These are phyloP conservation scores for Amphiprion ocellaris DNA, from an alignment of 2,113 vertebrate genomes.

Conservation along the genomic window DNA sequence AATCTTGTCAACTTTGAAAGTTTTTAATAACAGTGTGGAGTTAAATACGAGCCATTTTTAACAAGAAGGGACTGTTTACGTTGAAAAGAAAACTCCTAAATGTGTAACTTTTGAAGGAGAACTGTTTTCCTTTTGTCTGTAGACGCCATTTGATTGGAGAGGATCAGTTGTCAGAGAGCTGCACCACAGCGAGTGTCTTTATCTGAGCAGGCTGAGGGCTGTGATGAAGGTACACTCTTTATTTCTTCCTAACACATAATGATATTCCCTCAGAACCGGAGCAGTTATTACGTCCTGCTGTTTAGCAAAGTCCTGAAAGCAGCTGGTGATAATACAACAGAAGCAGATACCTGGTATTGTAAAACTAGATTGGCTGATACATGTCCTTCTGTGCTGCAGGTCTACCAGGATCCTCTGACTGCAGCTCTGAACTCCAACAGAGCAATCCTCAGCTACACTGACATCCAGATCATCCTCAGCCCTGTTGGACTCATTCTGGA, in stretches of 20 bases:
- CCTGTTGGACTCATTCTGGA: slow-evolving; percentile 81
- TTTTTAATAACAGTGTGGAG: too few relatives aligned
- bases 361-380: not conserved
- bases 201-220: slow-evolving; percentile 77
- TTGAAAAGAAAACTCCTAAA: too few relatives aligned
- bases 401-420: slow-evolving; percentile 84
- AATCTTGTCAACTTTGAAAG: too few relatives aligned
- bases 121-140: not conserved
- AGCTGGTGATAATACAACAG: too few relatives aligned
- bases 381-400: slow-evolving; percentile 47
- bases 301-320: too few relatives aligned
- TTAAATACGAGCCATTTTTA: too few relatives aligned
- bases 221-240: slow-evolving; percentile 66
- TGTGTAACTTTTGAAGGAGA: not conserved
- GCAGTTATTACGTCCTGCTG: too few relatives aligned
- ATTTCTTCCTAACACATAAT: not conserved
- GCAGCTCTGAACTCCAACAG: slow-evolving; percentile 88
- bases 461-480: slow-evolving; percentile 83
- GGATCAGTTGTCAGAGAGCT: slow-evolving; percentile 79
- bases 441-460: slow-evolving; percentile 84
- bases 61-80: too few relatives aligned
- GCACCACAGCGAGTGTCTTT: slow-evolving; percentile 82
- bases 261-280: too few relatives aligned
- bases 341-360: too few relatives aligned
- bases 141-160: slow-evolving; percentile 80